Percentiles rank a stretch among this genome's conserved stretches.
These are phyloP conservation scores for Enteromius unitaeniatus DNA, from an alignment of 2,797 vertebrate genomes.

Conservation along the genomic window DNA sequence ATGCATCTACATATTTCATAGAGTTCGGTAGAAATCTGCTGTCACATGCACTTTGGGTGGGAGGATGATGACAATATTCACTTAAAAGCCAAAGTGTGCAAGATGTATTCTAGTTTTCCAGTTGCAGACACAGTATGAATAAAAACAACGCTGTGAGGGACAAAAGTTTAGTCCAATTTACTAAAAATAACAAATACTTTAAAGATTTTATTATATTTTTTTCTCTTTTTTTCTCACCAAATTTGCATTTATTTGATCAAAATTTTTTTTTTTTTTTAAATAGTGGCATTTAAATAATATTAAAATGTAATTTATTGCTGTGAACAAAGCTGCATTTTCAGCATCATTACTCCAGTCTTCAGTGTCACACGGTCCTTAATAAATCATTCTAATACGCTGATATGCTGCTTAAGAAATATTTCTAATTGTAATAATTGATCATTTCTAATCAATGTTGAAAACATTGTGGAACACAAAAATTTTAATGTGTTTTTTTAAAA, in stretches of 20 bases:
- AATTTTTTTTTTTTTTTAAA: not conserved
- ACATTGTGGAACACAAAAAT: too few species aligned
- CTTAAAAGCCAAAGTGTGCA: not conserved
- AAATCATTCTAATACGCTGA: not conserved
- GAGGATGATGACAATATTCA: not conserved
- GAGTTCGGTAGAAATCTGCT: not conserved
- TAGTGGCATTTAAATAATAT: not conserved
- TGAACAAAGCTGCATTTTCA: not conserved
- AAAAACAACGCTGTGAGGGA: not conserved
- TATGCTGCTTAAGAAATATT: not conserved
- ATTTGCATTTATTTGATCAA: not conserved
- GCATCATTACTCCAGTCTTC: not conserved
- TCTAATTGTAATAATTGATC: too few species aligned
- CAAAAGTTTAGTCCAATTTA: not conserved
- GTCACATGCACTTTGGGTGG: not conserved
- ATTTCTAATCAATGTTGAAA: not conserved
- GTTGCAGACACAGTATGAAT: not conserved
- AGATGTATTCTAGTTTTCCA: not conserved
- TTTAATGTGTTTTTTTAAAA: too few species aligned
- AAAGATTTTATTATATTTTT: not conserved
- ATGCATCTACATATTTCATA: slow-evolving; percentile 29
- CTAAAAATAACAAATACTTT: not conserved
- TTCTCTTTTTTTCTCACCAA: not conserved
- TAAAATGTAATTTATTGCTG: not conserved
- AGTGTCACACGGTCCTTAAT: not conserved